Evolutionary conservation across 1,140 invertebrate species (phyloP).

Genomic region (Elysia chlorotica): DNA sequence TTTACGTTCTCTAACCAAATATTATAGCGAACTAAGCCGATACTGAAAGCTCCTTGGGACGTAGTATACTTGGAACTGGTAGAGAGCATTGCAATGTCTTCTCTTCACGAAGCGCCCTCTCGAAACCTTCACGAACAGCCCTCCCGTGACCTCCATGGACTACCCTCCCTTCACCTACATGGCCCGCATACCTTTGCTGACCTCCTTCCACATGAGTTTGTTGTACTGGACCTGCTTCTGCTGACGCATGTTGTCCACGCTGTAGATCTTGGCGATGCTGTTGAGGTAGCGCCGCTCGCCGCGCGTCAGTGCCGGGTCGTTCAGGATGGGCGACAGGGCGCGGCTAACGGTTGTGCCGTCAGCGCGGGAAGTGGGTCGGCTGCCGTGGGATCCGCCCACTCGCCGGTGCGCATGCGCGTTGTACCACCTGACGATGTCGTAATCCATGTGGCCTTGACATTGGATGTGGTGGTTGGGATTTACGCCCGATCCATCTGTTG

Average conservation of each 20-base stretch:
- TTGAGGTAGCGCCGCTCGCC: constrained; percentile 40
- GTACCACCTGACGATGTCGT: background rate
- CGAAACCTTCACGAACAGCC: no score
- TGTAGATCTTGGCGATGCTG: constrained; percentile 41
- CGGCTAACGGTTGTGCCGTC: background rate
- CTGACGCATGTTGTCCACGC: constrained; percentile 34
- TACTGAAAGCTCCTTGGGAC: no score
- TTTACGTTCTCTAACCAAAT: no score
- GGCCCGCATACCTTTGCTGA: constrained; percentile 29
- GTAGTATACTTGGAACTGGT: no score
- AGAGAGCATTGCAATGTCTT: no score
- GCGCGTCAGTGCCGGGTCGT: constrained; percentile 28
- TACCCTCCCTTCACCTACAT: background rate
- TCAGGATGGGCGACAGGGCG: constrained; percentile 23
- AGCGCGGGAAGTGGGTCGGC: background rate
- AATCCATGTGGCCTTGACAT: constrained; percentile 27
- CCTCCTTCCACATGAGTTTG: constrained; percentile 31
- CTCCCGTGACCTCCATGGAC: no score
- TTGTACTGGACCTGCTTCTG: constrained; percentile 39
- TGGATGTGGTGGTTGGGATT: constrained; percentile 33
- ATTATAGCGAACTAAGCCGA: no score
- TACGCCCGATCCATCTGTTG: constrained; percentile 34
- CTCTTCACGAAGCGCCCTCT: no score
- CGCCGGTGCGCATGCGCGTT: background rate
- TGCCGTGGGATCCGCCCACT: background rate